A percentile compares a stretch with the other conserved stretches of the same genome.
These are phyloP conservation scores for Urocyon cinereoargenteus DNA, from an alignment of 2,797 vertebrate species.

Conservation along the genomic window DNA sequence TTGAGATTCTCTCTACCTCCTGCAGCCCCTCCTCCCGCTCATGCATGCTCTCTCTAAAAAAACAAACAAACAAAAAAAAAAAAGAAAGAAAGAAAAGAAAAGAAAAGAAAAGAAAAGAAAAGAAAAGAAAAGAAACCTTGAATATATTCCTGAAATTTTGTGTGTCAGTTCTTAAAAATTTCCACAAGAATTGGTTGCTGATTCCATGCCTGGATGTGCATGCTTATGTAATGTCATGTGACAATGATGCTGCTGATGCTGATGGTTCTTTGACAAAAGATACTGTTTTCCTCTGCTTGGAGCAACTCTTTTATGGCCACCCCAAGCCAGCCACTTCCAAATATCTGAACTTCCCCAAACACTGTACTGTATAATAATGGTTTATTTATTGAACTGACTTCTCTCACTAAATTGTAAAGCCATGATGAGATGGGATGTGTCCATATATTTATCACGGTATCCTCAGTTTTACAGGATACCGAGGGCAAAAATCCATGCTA, in stretches of 20 bases:
- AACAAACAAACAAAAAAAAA: no score
- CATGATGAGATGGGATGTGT: neutral
- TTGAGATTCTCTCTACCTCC: neutral
- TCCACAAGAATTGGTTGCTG: neutral
- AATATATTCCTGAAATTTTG: neutral
- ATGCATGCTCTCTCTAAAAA: neutral
- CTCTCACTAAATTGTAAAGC: neutral
- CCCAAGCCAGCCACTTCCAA: neutral
- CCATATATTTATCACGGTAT: neutral
- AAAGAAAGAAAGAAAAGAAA: neutral
- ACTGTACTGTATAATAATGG: neutral
- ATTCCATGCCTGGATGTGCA: neutral
- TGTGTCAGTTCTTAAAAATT: neutral
- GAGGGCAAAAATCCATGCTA: neutral
- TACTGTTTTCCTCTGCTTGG: neutral
- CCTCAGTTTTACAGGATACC: neutral
- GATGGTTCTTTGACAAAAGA: neutral
- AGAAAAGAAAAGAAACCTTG: neutral
- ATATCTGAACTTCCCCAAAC: neutral
- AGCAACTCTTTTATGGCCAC: neutral
- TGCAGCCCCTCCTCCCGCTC: accelerated
- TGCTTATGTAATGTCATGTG: neutral
- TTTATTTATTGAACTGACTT: neutral
- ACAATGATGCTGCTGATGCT: neutral
- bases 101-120: neutral